A percentile compares a stretch with the other conserved stretches of the same genome.
These are phyloP conservation scores for Azorinus chamasolen DNA, from an alignment of 2,888 invertebrate species.

Conservation along the genomic window DNA sequence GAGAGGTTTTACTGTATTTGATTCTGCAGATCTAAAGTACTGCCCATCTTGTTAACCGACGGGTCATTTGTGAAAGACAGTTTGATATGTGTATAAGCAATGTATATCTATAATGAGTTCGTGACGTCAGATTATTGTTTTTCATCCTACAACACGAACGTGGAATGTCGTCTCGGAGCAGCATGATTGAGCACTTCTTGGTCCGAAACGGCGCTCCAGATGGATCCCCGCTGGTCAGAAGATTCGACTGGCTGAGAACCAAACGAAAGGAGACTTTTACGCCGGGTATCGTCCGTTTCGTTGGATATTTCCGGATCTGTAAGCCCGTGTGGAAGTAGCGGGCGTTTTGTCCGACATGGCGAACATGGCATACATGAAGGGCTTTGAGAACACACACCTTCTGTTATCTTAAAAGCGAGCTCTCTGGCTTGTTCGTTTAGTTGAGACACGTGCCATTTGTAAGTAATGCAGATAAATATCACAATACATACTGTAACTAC, in stretches of 20 bases:
- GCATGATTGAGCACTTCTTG: constrained; percentile 76
- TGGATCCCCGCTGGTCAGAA: constrained; percentile 57
- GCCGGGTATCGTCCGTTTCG: constrained; percentile 32
- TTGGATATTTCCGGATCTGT: constrained; percentile 34
- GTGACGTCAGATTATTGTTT: too few relatives aligned
- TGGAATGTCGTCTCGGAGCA: constrained; percentile 78
- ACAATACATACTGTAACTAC: constrained; percentile 79
- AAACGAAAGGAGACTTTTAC: constrained; percentile 50
- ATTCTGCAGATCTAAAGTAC: too few relatives aligned
- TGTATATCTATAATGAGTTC: too few relatives aligned
- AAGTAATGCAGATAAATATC: constrained; percentile 79
- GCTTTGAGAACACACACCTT: constrained; percentile 46
- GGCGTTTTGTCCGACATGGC: constrained; percentile 6
- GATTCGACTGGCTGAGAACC: constrained; percentile 52
- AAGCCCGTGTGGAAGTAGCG: constrained; percentile 16
- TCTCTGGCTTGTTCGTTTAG: constrained; percentile 78
- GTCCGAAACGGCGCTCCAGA: constrained; percentile 75
- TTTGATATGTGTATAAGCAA: too few relatives aligned
- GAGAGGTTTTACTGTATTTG: too few relatives aligned
- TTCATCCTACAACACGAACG: constrained; percentile 76
- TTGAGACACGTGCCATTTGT: constrained; percentile 77
- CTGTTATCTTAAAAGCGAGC: constrained; percentile 74
- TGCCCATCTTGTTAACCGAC: too few relatives aligned
- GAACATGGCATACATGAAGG: constrained; percentile 31
- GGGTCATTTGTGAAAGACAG: too few relatives aligned